A percentile compares a stretch with the other conserved stretches of the same genome.
phyloP scores from a whole-genome alignment of 1,140 invertebrate species.

The Drosophila athabasca region DNA sequence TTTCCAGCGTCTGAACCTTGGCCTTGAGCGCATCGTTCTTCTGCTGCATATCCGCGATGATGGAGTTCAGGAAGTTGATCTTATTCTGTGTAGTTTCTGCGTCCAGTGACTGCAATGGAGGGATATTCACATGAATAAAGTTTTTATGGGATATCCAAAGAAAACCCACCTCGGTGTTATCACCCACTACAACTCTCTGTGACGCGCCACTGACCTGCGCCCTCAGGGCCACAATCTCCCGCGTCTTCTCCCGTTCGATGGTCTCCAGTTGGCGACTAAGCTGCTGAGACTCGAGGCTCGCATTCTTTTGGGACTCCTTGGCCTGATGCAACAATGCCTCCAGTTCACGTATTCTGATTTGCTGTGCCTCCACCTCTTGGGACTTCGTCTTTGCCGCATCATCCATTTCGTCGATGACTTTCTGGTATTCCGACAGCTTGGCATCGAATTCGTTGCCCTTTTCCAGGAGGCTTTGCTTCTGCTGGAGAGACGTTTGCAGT shows the following conservation, averaged over 20 bases:
- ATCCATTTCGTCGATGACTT: constrained; percentile 78
- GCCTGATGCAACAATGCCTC: constrained; percentile 43
- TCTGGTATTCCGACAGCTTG: constrained; percentile 64
- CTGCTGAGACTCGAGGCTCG: constrained; percentile 45
- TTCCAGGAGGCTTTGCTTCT: constrained; percentile 37
- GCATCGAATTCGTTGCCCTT: constrained; percentile 61
- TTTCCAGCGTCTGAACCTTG: constrained; percentile 91
- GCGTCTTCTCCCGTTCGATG: constrained; percentile 56
- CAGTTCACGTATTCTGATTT: constrained; percentile 50
- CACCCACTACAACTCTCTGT: not conserved
- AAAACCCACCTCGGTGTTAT: constrained; percentile 38
- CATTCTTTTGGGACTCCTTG: constrained; percentile 42
- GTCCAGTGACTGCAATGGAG: constrained; percentile 32
- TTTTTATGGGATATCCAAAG: too few relatives aligned
- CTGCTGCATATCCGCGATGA: constrained; percentile 97
- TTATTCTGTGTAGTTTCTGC: constrained; percentile 84
- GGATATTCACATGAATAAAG: not conserved
- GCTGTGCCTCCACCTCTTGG: constrained; percentile 39
- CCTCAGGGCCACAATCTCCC: constrained; percentile 57
- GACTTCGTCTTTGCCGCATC: constrained; percentile 47
- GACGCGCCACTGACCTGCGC: constrained; percentile 45
- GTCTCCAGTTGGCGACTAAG: constrained; percentile 55
- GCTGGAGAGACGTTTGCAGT: constrained; percentile 18
- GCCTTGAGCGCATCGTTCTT: constrained; percentile 94
- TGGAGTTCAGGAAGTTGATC: constrained; percentile 96